Conservation (phyloP, 2,888 invertebrate genomes). For the Drosophila mettleri region DNA sequence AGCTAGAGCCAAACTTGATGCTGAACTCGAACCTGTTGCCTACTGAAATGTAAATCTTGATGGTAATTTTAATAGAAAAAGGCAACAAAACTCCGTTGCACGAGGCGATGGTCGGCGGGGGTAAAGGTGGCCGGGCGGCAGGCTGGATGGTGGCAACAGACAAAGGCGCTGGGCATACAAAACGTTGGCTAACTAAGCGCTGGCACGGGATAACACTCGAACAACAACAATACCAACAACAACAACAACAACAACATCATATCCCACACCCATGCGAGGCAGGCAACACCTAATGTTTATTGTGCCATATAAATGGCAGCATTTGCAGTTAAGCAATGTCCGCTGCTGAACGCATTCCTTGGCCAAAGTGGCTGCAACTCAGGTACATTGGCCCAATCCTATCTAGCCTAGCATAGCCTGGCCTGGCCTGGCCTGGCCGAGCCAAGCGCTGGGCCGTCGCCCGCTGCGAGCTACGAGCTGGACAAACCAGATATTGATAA, state of each 20-base stretch:
- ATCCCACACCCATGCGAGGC: slow-evolving; percentile 66
- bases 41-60: slow-evolving; percentile 82
- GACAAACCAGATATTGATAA: slow-evolving; percentile 85
- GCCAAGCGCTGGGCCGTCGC: slow-evolving; percentile 66
- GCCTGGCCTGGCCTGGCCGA: slow-evolving; percentile 10
- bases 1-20: slow-evolving; percentile 30
- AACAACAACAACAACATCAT: slow-evolving; percentile 29
- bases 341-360: slow-evolving; percentile 66
- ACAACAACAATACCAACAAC: slow-evolving; percentile 33
- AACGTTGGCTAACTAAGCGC: slow-evolving; percentile 75
- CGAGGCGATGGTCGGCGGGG: slow-evolving; percentile 8
- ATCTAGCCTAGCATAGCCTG: slow-evolving; percentile 40
- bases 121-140: neutral
- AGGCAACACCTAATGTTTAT: slow-evolving; percentile 80
- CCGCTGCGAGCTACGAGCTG: slow-evolving; percentile 41
- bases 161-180: slow-evolving; percentile 74
- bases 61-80: slow-evolving; percentile 83
- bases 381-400: slow-evolving; percentile 83
- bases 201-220: slow-evolving; percentile 73
- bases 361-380: slow-evolving; percentile 58
- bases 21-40: slow-evolving; percentile 73
- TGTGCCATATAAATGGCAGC: slow-evolving; percentile 81
- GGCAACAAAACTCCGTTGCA: slow-evolving; percentile 46
- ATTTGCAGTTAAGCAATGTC: slow-evolving; percentile 79
- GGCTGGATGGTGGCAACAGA: slow-evolving; percentile 23